Evolutionary conservation across 23 tunicate species (phyloP).

Genomic region (Halocynthia aurantium): DNA sequence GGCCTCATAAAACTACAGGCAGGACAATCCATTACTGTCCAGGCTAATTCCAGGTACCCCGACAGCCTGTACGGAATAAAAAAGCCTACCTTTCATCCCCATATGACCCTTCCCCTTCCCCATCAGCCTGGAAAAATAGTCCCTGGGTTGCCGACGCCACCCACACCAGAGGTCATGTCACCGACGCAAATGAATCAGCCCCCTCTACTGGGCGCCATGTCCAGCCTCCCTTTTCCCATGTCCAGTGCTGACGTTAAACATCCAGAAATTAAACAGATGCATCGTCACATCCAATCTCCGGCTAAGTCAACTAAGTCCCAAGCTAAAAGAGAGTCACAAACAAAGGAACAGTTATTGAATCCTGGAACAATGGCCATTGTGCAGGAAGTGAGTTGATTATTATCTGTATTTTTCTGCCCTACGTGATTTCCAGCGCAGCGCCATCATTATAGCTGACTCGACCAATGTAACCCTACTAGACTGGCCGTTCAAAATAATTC

Average conservation of each 20-base stretch:
- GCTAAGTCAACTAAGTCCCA: neutral
- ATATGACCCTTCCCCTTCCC: neutral
- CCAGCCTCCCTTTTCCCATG: no score
- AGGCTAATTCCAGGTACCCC: neutral
- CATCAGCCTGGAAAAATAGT: slow-evolving; percentile 1
- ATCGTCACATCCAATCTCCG: neutral
- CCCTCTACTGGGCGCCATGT: neutral
- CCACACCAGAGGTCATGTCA: slow-evolving; percentile 5
- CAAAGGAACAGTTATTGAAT: slow-evolving; percentile 18
- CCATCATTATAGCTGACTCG: neutral
- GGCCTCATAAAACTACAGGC: slow-evolving; percentile 26
- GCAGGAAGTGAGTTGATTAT: slow-evolving; percentile 71
- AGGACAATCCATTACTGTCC: slow-evolving; percentile 25
- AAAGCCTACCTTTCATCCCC: neutral
- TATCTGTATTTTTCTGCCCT: neutral
- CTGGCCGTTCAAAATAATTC: neutral
- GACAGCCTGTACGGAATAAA: neutral
- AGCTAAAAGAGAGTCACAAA: neutral
- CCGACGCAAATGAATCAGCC: slow-evolving; percentile 6
- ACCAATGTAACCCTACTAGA: neutral
- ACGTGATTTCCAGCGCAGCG: neutral
- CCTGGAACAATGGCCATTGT: slow-evolving; percentile 78
- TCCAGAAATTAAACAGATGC: no score
- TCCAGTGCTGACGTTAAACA: no score
- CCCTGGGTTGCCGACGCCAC: neutral